These are phyloP conservation scores for Heliopora coerulea DNA, from an alignment of 92 coral and sea anemone species.

Conservation along the genomic window DNA sequence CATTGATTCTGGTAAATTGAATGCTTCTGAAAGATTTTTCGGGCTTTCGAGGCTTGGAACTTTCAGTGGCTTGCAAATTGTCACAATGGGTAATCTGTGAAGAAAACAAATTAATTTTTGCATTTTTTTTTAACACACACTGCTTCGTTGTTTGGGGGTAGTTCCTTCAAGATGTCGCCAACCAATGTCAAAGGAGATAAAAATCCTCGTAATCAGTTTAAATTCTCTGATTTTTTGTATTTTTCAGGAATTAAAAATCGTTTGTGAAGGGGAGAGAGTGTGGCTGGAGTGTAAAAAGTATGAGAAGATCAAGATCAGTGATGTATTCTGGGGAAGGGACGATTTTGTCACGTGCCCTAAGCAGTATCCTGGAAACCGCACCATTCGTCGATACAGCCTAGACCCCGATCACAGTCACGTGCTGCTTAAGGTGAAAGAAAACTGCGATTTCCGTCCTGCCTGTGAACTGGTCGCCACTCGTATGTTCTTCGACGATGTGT, in stretches of 20 bases:
- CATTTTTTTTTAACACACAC: too few species aligned
- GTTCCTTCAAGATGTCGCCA: too few species aligned
- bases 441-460: constrained; percentile 58
- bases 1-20: too few species aligned
- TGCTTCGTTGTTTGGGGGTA: too few species aligned
- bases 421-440: constrained; percentile 56
- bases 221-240: neutral
- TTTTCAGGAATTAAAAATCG: constrained; percentile 59
- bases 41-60: too few species aligned
- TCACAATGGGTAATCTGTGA: too few species aligned
- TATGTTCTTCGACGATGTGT: constrained; percentile 52
- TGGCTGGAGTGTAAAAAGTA: constrained; percentile 60
- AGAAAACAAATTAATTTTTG: too few species aligned
- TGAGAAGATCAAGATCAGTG: constrained; percentile 67
- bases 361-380: constrained; percentile 51
- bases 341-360: constrained; percentile 73
- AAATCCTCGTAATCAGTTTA: neutral
- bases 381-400: constrained; percentile 54
- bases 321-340: constrained; percentile 88
- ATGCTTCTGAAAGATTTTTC: too few species aligned
- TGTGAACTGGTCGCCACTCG: constrained; percentile 65
- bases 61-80: too few species aligned
- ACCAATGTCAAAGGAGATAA: neutral
- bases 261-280: constrained; percentile 72
- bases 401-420: constrained; percentile 63